These are phyloP conservation scores for Ceratothoa steindachneri DNA, from an alignment of 2,888 invertebrate species.

Conservation along the genomic window DNA sequence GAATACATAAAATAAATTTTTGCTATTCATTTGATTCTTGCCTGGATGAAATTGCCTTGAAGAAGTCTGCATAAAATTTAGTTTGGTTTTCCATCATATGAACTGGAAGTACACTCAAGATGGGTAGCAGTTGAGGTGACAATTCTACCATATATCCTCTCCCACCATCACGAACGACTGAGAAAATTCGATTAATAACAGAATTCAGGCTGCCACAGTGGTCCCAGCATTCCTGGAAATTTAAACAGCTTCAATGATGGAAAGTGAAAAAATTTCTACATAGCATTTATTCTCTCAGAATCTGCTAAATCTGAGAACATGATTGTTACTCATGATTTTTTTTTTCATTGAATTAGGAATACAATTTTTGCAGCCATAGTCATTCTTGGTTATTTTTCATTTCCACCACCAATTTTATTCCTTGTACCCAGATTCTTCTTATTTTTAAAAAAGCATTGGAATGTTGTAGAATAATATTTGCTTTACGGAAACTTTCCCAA, in stretches of 20 bases:
- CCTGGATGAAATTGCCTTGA: conserved; percentile 27
- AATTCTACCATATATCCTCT: conserved; percentile 68
- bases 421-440: no score
- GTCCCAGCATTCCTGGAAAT: conserved; percentile 65
- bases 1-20: no score
- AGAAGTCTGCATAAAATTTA: conserved; percentile 27
- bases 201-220: conserved; percentile 69
- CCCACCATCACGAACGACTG: conserved; percentile 66
- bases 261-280: neutral
- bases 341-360: no score
- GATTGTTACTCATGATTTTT: no score
- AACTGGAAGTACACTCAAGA: conserved; percentile 31
- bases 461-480: no score
- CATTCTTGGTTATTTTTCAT: no score
- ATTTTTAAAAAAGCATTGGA: no score
- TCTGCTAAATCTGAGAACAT: no score
- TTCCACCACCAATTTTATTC: no score
- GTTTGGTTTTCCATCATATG: conserved; percentile 14
- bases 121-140: conserved; percentile 37
- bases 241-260: conserved; percentile 50
- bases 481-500: no score
- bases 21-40: conserved; percentile 2
- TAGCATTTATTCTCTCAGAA: no score
- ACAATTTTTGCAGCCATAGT: no score
- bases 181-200: conserved; percentile 67